Evolutionary conservation across 2,888 invertebrate species (phyloP), one percentile per base, ranked within the genome.

Genomic region (Caenorhabditis doughertyi): DNA sequence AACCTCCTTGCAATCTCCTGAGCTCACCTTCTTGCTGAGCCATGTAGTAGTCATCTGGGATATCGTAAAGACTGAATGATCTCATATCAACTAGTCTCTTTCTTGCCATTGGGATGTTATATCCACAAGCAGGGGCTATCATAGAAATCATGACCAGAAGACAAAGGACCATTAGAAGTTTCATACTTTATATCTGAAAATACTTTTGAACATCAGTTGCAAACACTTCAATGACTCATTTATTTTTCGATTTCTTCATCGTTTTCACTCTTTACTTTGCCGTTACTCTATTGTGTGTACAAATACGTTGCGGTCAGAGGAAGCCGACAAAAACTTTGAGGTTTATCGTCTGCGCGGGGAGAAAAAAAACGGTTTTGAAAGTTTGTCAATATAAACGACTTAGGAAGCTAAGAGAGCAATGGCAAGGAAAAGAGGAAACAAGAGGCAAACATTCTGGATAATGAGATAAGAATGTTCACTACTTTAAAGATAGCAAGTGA

Each of bases 261-360:
- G 32, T 11, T 23, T 27, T 47, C 23, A 25, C 18, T 71, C 71
- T 72, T 72, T 72, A 72, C 72, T 62, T 64, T 72, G 72, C 72
- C 72, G 72, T 72, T 23, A 72, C 51, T 53, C 42, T 42, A 60
- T 72, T 51, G 71, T 72, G 35, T 64, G 42, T 65, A 74, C 73
- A 64, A 74, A 65, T 47, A 74, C 55, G 73, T 74, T 74, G 73
- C 73, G 73, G 73, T 74, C 73, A 71, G 71, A 74, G 47, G 21
- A 53, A 65, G 53, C 47, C 62, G 64, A 21, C 42, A 42, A 64
- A 56, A 65, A 56, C 21, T 11, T 25, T 39, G 58, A 29, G 29
- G 55, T 55, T 68, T 55, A 68, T 39, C 67, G 70, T 56, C 58
- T 56, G 47, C 35, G 56, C 27, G 32, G 56, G 27, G 32, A 16